Base-by-base conservation (phyloP, 2,797 vertebrate genomes). In the Tachyglossus aculeatus region DNA sequence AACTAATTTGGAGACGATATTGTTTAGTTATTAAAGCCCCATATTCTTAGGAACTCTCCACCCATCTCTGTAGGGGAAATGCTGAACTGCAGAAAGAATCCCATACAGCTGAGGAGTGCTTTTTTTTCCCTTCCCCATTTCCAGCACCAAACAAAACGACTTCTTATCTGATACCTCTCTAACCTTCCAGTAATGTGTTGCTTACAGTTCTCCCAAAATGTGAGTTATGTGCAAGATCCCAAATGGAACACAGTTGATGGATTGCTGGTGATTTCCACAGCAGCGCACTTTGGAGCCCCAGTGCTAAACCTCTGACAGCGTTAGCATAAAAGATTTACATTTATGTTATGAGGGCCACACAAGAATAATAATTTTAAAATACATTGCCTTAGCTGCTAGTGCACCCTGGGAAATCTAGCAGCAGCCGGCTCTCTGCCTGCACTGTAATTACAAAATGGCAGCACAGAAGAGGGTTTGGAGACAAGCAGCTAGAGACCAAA, bases 251-350 rank as follows among this genome's bases (percentile, higher is more conserved):
- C 61, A 24, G 48, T 83, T 93, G 92, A 93, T 92, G 88, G 91
- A 93, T 93, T 86, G 87, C 66, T 74, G 90, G 89, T 89, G 87
- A 88, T 90, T 93, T 90, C 89, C 85, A 84, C 89, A 89, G 81
- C 88, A 80, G 89, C 88, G 82, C 91, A 92, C 90, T 90, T 93
- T 86, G 80, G 90, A 91, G 89, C 77, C 85, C 84, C 83, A 71
- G 90, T 85, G 88, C 90, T 86, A 91, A 90, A 85, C 88, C 88
- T 90, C 88, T 91, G 92, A 93, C 90, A 91, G 91, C 65, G 81
- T 92, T 92, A 92, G 92, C 91, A 93, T 92, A 91, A 90, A 91
- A 93, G 92, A 93, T 94, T 93, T 94, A 94, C 92, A 93, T 92
- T 92, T 92, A 90, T 90, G 92, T 92, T 90, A 89, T 65, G 88